phyloP scores from a whole-genome alignment of 1,140 invertebrate genomes.

The Nasonia vitripennis region DNA sequence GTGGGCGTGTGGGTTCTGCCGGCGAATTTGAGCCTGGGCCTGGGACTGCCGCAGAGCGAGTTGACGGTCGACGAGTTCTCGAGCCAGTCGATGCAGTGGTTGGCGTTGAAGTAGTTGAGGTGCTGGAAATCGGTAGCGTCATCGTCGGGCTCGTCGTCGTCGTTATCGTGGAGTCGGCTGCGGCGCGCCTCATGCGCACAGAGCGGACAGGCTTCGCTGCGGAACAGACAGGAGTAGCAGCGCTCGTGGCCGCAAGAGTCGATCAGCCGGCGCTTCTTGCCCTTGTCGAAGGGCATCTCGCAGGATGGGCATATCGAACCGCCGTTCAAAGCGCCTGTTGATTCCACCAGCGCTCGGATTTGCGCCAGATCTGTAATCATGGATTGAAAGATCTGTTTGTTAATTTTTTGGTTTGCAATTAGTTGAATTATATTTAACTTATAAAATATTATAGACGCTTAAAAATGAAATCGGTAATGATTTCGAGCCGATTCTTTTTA shows the following conservation, averaged over 20 bases:
- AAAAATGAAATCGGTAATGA: no score
- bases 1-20: background rate
- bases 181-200: constrained; percentile 74
- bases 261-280: constrained; percentile 94
- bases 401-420: no score
- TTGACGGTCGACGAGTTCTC: constrained; percentile 70
- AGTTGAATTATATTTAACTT: no score
- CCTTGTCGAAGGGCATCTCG: constrained; percentile 95
- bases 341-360: constrained; percentile 80
- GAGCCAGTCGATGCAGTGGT: constrained; percentile 66
- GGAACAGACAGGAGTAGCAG: constrained; percentile 95
- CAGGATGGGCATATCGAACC: constrained; percentile 86
- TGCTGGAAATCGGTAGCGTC: constrained; percentile 47
- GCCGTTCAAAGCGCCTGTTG: constrained; percentile 78
- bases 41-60: constrained; percentile 71
- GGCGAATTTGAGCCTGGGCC: constrained; percentile 54
- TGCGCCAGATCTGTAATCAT: constrained; percentile 83
- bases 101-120: constrained; percentile 56
- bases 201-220: constrained; percentile 91
- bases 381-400: background rate
- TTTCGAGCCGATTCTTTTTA: no score
- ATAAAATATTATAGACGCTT: no score
- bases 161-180: constrained; percentile 55
- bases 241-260: constrained; percentile 95
- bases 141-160: constrained; percentile 59